Conservation (phyloP, 2,888 invertebrate genomes). For the Proisotoma minuta region DNA sequence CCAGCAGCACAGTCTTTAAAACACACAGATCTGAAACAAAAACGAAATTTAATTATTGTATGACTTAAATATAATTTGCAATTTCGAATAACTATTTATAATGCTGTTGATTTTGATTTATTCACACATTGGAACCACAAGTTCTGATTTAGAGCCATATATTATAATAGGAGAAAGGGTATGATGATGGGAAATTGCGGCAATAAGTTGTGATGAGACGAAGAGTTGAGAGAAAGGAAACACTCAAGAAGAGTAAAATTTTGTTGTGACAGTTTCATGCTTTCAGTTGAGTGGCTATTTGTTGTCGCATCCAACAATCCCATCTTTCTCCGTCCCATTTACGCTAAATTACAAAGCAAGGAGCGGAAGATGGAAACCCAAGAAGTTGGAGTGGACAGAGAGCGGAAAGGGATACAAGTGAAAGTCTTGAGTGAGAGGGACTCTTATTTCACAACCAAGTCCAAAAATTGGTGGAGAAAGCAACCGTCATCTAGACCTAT, state of each 20-base stretch:
- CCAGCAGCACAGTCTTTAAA: too few species aligned
- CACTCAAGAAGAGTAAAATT: conserved; percentile 12
- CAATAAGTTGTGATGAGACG: background rate
- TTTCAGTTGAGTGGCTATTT: conserved; percentile 15
- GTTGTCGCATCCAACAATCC: conserved; percentile 10
- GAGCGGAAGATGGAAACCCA: background rate
- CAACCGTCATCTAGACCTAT: conserved; percentile 2
- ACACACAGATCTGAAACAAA: too few species aligned
- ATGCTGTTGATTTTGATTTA: too few species aligned
- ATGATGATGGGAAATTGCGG: background rate
- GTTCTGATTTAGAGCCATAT: too few species aligned
- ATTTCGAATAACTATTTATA: too few species aligned
- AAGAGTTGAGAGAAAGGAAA: background rate
- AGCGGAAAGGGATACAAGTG: background rate
- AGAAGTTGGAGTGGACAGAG: conserved; percentile 14
- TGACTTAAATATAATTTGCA: too few species aligned
- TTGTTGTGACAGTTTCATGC: conserved; percentile 16
- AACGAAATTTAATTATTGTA: too few species aligned
- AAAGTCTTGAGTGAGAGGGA: too few species aligned
- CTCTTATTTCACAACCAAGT: too few species aligned
- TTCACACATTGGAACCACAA: too few species aligned
- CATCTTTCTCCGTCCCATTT: conserved; percentile 14
- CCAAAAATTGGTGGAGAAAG: conserved; percentile 2
- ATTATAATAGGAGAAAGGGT: too few species aligned
- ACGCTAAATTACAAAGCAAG: conserved; percentile 16